phyloP scores from a whole-genome alignment of 2,888 invertebrate species.

The Pristionchus entomophagus region DNA sequence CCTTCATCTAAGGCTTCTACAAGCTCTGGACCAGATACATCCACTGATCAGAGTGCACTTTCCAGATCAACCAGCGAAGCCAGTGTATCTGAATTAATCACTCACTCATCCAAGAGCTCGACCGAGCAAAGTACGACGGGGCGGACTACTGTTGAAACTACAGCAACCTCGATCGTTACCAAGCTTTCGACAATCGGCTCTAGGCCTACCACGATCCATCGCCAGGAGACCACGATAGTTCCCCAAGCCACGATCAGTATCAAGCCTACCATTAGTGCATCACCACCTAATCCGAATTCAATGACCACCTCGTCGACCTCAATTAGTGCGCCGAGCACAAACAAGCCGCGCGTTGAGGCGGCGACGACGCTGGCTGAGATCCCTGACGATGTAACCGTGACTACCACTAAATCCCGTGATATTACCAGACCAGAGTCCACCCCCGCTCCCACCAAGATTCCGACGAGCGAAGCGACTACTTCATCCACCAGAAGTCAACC shows the following conservation, averaged over 20 bases:
- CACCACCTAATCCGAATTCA: background rate
- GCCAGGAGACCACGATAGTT: background rate
- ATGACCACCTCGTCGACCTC: background rate
- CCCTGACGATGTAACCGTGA: background rate
- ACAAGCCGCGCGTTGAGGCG: background rate
- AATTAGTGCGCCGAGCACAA: background rate
- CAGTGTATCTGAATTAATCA: background rate
- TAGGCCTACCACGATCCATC: background rate
- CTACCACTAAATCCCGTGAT: background rate
- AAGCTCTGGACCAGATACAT: too few relatives aligned
- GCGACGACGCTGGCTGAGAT: background rate
- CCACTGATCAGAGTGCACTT: too few relatives aligned
- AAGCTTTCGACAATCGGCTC: background rate
- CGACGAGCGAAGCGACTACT: background rate
- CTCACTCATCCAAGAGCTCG: background rate
- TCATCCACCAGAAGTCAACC: background rate
- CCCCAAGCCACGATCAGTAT: background rate
- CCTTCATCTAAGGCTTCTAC: too few relatives aligned
- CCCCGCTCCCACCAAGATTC: background rate
- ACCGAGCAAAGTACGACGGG: too few relatives aligned
- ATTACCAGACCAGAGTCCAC: background rate
- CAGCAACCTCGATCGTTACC: background rate
- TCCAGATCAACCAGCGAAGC: background rate
- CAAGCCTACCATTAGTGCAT: background rate
- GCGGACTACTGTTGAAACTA: background rate